A percentile compares a stretch with the other conserved stretches of the same genome.
phyloP scores from a whole-genome alignment of 2,797 vertebrate species.

The Acanthurus leucopareius region DNA sequence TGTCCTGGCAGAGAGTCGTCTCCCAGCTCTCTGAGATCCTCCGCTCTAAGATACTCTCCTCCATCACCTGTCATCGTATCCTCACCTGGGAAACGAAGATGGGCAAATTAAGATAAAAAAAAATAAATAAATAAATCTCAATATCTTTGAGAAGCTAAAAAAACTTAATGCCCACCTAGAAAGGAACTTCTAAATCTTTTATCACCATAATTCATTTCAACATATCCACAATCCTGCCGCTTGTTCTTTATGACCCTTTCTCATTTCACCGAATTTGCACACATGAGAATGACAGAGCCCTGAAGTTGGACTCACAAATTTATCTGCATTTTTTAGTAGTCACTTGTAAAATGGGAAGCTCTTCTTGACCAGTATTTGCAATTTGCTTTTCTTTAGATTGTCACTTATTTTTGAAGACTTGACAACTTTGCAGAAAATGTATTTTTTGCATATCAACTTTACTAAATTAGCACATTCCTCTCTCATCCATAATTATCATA shows the following conservation, averaged over 20 bases:
- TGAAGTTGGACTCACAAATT: background rate
- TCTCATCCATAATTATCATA: background rate
- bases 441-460: background rate
- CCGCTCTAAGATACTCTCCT: conserved; percentile 95
- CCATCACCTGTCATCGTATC: conserved; percentile 98
- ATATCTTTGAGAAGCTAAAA: background rate
- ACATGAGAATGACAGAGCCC: background rate
- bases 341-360: background rate
- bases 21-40: conserved; percentile 95
- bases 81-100: conserved; percentile 85
- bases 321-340: background rate
- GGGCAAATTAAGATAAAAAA: background rate
- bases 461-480: conserved; percentile 10
- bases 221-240: background rate
- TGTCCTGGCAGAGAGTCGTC: conserved; percentile 97
- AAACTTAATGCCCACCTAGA: background rate
- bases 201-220: background rate
- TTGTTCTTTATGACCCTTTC: background rate
- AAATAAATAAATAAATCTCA: background rate
- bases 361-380: no score
- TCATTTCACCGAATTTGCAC: background rate
- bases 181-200: background rate
- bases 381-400: no score
- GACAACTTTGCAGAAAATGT: background rate
- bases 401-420: background rate